phyloP scores from a whole-genome alignment of 2,888 invertebrate genomes.

The Drosophila acutilabella region DNA sequence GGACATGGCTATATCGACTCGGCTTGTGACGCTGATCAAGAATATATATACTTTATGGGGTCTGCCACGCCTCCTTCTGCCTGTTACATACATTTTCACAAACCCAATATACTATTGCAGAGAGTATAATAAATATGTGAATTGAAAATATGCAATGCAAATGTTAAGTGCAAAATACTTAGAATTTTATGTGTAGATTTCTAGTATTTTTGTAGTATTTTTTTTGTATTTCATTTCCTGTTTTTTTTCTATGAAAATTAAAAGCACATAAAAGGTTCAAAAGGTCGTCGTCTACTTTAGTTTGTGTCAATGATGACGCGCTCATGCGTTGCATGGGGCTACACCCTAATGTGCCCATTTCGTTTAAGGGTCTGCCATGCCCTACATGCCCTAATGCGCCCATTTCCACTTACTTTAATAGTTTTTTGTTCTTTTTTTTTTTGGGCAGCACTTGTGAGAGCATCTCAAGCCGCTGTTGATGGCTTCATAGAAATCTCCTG shows the following conservation, averaged over 20 bases:
- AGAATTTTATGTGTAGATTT: background rate
- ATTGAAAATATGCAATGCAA: slow-evolving; percentile 32
- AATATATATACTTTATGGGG: no score
- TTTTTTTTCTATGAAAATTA: slow-evolving; percentile 50
- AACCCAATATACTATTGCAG: no score
- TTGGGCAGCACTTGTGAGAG: slow-evolving; percentile 52
- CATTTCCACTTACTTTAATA: slow-evolving; percentile 79
- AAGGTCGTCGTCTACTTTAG: slow-evolving; percentile 39
- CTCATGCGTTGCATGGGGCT: slow-evolving; percentile 38
- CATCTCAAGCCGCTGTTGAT: slow-evolving; percentile 34
- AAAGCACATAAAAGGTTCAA: slow-evolving; percentile 68
- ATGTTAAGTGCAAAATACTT: slow-evolving; percentile 41
- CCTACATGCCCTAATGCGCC: slow-evolving; percentile 65
- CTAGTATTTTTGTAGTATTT: background rate
- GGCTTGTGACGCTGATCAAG: no score
- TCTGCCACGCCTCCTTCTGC: no score
- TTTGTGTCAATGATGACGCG: slow-evolving; percentile 40
- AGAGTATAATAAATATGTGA: no score
- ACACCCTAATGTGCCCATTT: background rate
- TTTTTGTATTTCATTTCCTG: slow-evolving; percentile 12
- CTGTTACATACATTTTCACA: no score
- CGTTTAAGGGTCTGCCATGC: slow-evolving; percentile 11
- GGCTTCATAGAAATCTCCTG: slow-evolving; percentile 57
- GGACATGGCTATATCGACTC: no score
- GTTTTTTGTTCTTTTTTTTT: slow-evolving; percentile 63